A percentile compares a stretch with the other conserved stretches of the same genome.
phyloP scores from a whole-genome alignment of 2,888 invertebrate genomes.

The Malachius bipustulatus region DNA sequence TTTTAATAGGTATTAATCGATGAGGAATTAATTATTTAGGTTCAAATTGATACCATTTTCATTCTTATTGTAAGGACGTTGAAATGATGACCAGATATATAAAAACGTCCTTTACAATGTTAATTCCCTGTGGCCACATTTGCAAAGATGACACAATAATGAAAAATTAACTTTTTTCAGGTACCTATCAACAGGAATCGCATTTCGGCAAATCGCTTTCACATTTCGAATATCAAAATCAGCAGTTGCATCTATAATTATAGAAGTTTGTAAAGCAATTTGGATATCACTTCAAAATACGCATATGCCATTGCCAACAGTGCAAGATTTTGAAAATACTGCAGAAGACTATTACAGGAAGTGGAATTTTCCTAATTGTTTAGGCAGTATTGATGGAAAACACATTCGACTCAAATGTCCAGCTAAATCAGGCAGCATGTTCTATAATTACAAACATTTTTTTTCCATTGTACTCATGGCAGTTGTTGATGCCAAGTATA shows the following conservation, averaged over 20 bases:
- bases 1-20: too few relatives aligned
- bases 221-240: constrained; percentile 7
- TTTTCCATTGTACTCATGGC: constrained; percentile 8
- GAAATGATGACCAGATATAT: too few relatives aligned
- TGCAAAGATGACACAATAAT: too few relatives aligned
- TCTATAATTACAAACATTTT: constrained; percentile 6
- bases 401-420: constrained; percentile 5
- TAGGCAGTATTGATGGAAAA: constrained; percentile 9
- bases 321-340: constrained; percentile 1
- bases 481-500: constrained; percentile 7
- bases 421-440: constrained; percentile 7
- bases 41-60: too few relatives aligned
- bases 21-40: too few relatives aligned
- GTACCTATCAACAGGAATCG: constrained; percentile 6
- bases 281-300: not conserved
- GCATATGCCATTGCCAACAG: not conserved
- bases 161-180: too few relatives aligned
- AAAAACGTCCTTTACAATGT: too few relatives aligned
- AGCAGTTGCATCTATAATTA: constrained; percentile 4
- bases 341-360: constrained; percentile 4
- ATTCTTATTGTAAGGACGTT: too few relatives aligned
- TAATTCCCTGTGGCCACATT: too few relatives aligned
- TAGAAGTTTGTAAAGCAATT: constrained; percentile 7
- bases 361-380: constrained; percentile 7
- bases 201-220: constrained; percentile 7